Conservation (phyloP, 2,797 vertebrate genomes). For the Fratercula arctica region DNA sequence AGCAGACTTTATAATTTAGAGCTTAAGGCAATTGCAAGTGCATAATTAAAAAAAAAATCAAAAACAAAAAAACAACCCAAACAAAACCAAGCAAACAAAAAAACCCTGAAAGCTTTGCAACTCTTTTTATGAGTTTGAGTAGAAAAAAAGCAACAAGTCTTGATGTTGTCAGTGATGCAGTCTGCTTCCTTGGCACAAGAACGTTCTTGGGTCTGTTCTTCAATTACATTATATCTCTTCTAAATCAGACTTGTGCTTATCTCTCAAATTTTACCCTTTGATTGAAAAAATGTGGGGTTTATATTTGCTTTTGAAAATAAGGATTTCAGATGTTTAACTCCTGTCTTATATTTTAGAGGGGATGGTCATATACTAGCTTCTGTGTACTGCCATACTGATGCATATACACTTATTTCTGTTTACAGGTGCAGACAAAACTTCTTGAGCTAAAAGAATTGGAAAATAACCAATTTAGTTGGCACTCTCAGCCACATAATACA, state of each 20-base stretch:
- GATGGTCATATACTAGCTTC: background rate
- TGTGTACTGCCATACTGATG: background rate
- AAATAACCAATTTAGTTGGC: slow-evolving; percentile 87
- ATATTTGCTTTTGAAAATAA: background rate
- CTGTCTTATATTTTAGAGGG: background rate
- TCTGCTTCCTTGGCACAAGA: background rate
- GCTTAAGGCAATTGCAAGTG: background rate
- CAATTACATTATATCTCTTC: background rate
- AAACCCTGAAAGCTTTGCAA: background rate
- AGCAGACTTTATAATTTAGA: background rate
- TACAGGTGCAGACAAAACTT: slow-evolving; percentile 88
- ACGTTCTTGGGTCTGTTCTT: background rate
- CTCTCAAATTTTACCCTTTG: background rate
- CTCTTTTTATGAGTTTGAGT: background rate
- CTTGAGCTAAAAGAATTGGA: slow-evolving; percentile 87
- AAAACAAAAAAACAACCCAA: background rate
- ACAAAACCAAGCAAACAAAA: background rate
- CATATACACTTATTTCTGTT: slow-evolving; percentile 31
- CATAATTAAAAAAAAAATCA: background rate
- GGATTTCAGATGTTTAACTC: background rate
- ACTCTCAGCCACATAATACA: slow-evolving; percentile 81
- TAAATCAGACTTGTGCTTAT: background rate
- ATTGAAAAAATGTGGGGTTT: background rate
- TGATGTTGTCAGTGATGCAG: background rate
- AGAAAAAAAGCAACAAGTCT: background rate